These are phyloP conservation scores for Patella caerulea DNA, from an alignment of 2,888 invertebrate genomes.

Conservation along the genomic window DNA sequence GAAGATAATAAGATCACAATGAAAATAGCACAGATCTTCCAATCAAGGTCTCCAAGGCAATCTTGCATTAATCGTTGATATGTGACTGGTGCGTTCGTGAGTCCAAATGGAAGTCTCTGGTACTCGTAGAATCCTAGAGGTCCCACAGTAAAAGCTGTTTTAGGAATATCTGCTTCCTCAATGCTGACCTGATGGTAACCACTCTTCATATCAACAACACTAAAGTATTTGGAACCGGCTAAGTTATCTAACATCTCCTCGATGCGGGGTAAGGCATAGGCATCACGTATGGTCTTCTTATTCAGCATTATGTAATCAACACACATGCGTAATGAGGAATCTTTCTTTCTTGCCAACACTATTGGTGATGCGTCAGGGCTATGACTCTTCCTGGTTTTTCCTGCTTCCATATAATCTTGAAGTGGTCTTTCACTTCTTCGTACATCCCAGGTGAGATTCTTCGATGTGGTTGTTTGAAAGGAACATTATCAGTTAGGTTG, in stretches of 20 bases:
- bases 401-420: constrained; percentile 25
- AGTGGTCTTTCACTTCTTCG: constrained; percentile 33
- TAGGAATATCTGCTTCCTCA: too few relatives aligned
- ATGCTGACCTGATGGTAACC: too few relatives aligned
- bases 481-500: too few relatives aligned
- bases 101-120: not conserved
- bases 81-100: not conserved
- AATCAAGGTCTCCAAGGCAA: not conserved
- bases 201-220: too few relatives aligned
- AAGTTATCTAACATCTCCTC: not conserved
- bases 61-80: not conserved
- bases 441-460: constrained; percentile 17
- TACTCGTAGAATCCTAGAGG: not conserved
- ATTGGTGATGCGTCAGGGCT: constrained; percentile 12
- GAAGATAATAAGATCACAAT: not conserved
- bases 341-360: not conserved
- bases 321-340: not conserved
- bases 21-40: not conserved
- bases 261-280: too few relatives aligned
- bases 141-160: too few relatives aligned
- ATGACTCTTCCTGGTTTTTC: constrained; percentile 21
- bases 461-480: too few relatives aligned
- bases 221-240: not conserved
- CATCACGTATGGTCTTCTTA: too few relatives aligned
- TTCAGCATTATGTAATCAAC: constrained; percentile 10